These are phyloP conservation scores for Eupithecia pulchellata DNA, from an alignment of 2,888 invertebrate species.

Conservation along the genomic window DNA sequence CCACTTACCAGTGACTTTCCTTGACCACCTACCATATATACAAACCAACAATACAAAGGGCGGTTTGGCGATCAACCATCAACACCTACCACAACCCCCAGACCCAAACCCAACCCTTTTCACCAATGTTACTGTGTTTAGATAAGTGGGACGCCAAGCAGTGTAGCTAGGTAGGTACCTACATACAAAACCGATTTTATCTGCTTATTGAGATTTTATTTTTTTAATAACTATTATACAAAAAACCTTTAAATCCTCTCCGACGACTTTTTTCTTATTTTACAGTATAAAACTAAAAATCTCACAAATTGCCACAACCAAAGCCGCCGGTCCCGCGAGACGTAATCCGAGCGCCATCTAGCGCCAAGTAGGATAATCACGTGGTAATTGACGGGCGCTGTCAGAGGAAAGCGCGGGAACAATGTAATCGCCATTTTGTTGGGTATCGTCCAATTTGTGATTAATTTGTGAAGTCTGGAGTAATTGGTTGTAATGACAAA, in stretches of 20 bases:
- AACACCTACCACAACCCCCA: too few relatives aligned
- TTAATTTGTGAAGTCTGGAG: background rate
- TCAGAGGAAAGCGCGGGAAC: conserved; percentile 33
- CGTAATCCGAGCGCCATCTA: conserved; percentile 74
- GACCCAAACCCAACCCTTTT: too few relatives aligned
- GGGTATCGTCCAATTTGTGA: background rate
- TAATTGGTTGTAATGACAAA: background rate
- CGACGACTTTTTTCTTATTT: background rate
- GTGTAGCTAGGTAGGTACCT: too few relatives aligned
- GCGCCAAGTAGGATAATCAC: conserved; percentile 72
- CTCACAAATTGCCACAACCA: conserved; percentile 48
- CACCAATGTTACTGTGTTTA: too few relatives aligned
- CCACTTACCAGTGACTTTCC: too few relatives aligned
- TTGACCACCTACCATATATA: too few relatives aligned
- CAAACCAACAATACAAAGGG: too few relatives aligned
- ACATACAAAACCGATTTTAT: too few relatives aligned
- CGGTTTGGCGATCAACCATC: too few relatives aligned
- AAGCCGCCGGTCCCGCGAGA: conserved; percentile 51
- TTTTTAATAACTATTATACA: too few relatives aligned
- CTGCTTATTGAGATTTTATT: too few relatives aligned
- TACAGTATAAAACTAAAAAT: conserved; percentile 2
- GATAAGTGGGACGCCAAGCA: too few relatives aligned
- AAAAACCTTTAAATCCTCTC: background rate
- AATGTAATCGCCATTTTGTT: conserved; percentile 6
- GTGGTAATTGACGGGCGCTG: conserved; percentile 71